Evolutionary conservation across 2,113 vertebrate genomes (phyloP).

Genomic region (Litocranius walleri): DNA sequence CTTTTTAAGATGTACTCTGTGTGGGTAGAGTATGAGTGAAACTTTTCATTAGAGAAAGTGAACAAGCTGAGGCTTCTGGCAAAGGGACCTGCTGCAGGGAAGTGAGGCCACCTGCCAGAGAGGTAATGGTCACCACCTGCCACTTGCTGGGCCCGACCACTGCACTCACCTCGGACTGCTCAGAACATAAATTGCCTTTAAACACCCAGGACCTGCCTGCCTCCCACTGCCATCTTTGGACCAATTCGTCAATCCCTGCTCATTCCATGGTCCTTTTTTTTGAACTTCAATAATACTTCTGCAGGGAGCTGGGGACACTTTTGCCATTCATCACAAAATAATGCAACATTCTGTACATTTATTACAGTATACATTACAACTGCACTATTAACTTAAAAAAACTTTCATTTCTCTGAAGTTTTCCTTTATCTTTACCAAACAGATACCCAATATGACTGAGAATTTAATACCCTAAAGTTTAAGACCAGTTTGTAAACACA

Average conservation of each 20-base stretch:
- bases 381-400: slow-evolving; percentile 73
- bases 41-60: neutral
- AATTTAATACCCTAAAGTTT: slow-evolving; percentile 85
- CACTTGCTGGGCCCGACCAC: slow-evolving; percentile 48
- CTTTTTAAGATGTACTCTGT: neutral
- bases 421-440: slow-evolving; percentile 72
- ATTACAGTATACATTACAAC: slow-evolving; percentile 62
- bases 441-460: slow-evolving; percentile 77
- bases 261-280: slow-evolving; percentile 58
- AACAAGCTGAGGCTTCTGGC: neutral
- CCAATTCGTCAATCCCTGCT: slow-evolving; percentile 64
- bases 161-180: slow-evolving; percentile 5
- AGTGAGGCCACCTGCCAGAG: neutral
- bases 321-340: slow-evolving; percentile 71
- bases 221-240: slow-evolving; percentile 13
- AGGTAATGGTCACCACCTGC: neutral
- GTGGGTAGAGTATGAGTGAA: neutral
- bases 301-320: slow-evolving; percentile 62
- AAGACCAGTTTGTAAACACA: slow-evolving; percentile 82
- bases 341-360: slow-evolving; percentile 69
- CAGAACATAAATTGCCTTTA: slow-evolving; percentile 41
- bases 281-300: slow-evolving; percentile 71
- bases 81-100: neutral
- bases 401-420: slow-evolving; percentile 73
- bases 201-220: slow-evolving; percentile 61